A percentile compares a stretch with the other conserved stretches of the same genome.
phyloP scores from a whole-genome alignment of 2,888 invertebrate species.

The Hermaeophaga mercurialis region DNA sequence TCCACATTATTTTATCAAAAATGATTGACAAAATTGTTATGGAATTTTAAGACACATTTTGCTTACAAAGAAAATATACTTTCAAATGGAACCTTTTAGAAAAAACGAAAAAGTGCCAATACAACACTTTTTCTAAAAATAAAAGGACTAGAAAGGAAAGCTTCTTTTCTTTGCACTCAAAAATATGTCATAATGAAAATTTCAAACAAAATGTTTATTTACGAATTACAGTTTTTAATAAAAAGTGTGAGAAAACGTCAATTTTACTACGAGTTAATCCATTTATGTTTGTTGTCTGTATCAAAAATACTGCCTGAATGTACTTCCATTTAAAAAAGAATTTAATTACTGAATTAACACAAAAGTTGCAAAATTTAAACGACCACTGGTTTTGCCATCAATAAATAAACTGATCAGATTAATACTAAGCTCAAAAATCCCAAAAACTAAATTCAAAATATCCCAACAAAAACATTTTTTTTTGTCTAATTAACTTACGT shows the following conservation, averaged over 20 bases:
- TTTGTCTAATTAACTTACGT: background rate
- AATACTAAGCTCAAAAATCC: too few species aligned
- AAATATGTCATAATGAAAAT: background rate
- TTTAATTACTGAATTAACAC: background rate
- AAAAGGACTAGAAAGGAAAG: slow-evolving; percentile 16
- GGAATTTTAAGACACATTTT: background rate
- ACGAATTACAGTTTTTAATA: too few species aligned
- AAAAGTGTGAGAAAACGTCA: too few species aligned
- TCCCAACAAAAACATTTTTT: background rate
- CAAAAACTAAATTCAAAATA: too few species aligned
- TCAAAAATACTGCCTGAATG: slow-evolving; percentile 29
- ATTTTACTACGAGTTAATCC: slow-evolving; percentile 11
- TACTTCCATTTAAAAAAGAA: slow-evolving; percentile 17
- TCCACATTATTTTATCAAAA: slow-evolving; percentile 9
- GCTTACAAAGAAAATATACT: background rate
- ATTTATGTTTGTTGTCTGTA: slow-evolving; percentile 29
- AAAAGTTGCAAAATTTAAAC: slow-evolving; percentile 10
- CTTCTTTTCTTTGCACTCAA: background rate
- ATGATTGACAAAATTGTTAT: background rate
- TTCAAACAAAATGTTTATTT: background rate
- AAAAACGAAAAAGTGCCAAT: slow-evolving; percentile 14
- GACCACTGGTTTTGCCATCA: slow-evolving; percentile 29
- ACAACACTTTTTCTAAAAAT: slow-evolving; percentile 12
- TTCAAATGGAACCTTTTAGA: slow-evolving; percentile 14
- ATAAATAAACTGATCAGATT: too few species aligned